These are phyloP conservation scores for Colletes collaris DNA, from an alignment of 2,888 invertebrate species.

Conservation along the genomic window DNA sequence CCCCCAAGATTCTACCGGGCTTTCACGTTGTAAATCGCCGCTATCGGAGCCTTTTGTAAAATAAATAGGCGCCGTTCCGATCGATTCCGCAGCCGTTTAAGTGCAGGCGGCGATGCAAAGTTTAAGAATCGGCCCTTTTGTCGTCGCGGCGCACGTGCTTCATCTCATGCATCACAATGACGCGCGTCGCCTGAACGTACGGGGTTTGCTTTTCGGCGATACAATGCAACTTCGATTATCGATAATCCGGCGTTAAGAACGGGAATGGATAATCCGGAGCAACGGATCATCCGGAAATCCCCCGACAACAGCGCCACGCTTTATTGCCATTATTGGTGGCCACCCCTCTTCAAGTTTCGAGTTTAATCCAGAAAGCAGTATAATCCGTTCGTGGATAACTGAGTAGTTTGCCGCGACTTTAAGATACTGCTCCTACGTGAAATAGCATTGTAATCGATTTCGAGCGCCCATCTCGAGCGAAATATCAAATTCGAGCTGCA, in stretches of 20 bases:
- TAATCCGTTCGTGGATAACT: slow-evolving; percentile 58
- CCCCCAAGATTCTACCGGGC: too few relatives aligned
- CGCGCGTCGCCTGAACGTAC: slow-evolving; percentile 12
- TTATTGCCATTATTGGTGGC: slow-evolving; percentile 54
- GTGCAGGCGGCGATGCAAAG: background rate
- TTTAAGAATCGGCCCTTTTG: background rate
- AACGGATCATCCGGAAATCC: slow-evolving; percentile 54
- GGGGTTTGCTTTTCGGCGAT: slow-evolving; percentile 9
- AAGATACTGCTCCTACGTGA: slow-evolving; percentile 14
- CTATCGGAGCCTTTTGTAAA: background rate
- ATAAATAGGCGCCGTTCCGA: background rate
- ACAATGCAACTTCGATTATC: slow-evolving; percentile 54
- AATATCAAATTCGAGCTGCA: background rate
- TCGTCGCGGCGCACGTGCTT: background rate
- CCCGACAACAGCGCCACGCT: slow-evolving; percentile 45
- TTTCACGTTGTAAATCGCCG: too few relatives aligned
- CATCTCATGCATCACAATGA: slow-evolving; percentile 16
- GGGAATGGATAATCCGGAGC: slow-evolving; percentile 45
- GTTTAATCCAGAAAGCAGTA: slow-evolving; percentile 48
- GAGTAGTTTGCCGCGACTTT: slow-evolving; percentile 49
- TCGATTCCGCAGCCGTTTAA: background rate
- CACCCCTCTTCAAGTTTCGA: slow-evolving; percentile 47
- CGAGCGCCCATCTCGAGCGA: background rate
- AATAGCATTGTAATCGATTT: background rate
- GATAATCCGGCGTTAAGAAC: slow-evolving; percentile 54